These are phyloP conservation scores for Macquaria australasica DNA, from an alignment of 2,113 vertebrate genomes.

Conservation along the genomic window DNA sequence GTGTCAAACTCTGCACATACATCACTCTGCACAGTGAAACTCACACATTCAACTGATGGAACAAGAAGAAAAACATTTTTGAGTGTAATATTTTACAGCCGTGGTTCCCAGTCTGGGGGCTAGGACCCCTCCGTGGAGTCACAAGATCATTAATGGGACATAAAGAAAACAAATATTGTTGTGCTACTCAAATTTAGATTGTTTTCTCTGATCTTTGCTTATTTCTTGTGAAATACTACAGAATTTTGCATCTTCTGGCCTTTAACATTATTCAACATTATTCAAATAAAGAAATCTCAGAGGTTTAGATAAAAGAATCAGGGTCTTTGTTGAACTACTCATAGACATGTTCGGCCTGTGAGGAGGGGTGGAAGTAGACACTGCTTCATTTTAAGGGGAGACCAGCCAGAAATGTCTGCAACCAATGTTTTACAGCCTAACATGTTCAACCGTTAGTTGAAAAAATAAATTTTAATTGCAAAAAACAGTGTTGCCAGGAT, in stretches of 20 bases:
- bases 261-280: background rate
- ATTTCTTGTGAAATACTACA: background rate
- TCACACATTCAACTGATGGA: no score
- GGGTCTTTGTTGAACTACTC: no score
- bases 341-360: background rate
- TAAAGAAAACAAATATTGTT: background rate
- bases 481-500: no score
- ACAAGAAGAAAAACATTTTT: no score
- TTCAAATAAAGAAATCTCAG: background rate
- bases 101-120: background rate
- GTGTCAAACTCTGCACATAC: no score
- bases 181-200: background rate
- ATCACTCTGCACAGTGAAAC: no score
- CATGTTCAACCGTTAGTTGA: no score
- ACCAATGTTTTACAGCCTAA: background rate
- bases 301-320: no score
- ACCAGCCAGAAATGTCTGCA: background rate
- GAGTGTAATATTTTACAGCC: background rate
- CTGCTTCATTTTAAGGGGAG: background rate
- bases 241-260: background rate
- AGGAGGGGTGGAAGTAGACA: background rate
- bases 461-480: no score
- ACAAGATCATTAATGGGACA: background rate
- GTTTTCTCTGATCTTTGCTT: background rate
- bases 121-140: background rate